Conservation (phyloP, 2,888 invertebrate species). For the Notocelia uddmanniana region DNA sequence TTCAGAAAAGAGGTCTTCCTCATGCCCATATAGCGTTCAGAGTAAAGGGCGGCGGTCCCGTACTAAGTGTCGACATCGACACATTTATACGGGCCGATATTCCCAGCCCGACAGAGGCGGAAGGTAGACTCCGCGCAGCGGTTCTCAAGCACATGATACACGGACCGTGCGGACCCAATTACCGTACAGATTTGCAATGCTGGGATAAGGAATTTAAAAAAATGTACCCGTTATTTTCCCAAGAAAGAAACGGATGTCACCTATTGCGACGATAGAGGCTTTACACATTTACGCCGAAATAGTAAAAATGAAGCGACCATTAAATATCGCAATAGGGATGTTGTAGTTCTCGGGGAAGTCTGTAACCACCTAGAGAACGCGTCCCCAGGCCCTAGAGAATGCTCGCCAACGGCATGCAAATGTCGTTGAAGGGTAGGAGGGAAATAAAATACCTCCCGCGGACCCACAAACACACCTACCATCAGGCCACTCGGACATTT, state of each 20-base stretch:
- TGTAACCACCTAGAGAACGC: no score
- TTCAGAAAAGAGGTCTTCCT: constrained; percentile 16
- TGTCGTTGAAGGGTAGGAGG: no score
- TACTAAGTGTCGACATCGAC: constrained; percentile 4
- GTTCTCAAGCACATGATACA: constrained; percentile 4
- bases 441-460: no score
- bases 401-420: no score
- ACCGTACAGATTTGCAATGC: constrained; percentile 8
- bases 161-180: background rate
- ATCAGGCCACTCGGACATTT: no score
- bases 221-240: constrained; percentile 11
- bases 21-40: constrained; percentile 9
- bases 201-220: background rate
- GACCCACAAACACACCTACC: no score
- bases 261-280: background rate
- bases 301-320: background rate
- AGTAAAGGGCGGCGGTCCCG: constrained; percentile 19
- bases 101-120: background rate
- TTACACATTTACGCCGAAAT: background rate
- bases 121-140: background rate
- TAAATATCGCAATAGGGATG: background rate
- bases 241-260: background rate
- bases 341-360: no score
- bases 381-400: no score
- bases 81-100: constrained; percentile 15